A percentile compares a stretch with the other conserved stretches of the same genome.
phyloP scores from a whole-genome alignment of 1,140 invertebrate species.

The Dolichoris vasculosae region DNA sequence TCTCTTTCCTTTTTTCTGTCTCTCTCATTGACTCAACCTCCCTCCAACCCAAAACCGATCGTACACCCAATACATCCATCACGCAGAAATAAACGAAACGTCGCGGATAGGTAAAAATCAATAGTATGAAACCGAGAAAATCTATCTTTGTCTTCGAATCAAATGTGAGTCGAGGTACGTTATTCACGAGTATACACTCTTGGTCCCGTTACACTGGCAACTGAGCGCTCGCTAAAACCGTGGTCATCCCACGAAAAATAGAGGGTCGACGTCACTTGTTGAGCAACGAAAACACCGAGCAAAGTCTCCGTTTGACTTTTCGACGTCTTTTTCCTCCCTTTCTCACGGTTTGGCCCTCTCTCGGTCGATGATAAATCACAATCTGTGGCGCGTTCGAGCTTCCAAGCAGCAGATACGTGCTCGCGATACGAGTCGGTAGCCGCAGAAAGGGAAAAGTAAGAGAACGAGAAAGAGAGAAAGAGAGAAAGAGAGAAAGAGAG shows the following conservation, averaged over 20 bases:
- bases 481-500: not conserved
- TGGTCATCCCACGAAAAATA: constrained; percentile 22
- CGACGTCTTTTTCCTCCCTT: not conserved
- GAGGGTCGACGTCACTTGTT: constrained; percentile 20
- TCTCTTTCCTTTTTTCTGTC: not conserved
- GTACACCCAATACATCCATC: constrained; percentile 11
- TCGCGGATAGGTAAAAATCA: constrained; percentile 25
- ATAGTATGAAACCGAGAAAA: not conserved
- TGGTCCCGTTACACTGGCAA: no score
- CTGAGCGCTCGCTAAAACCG: not conserved
- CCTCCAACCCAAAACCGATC: not conserved
- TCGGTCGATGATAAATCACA: constrained; percentile 39
- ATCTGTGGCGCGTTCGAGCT: constrained; percentile 22
- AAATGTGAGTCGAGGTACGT: not conserved
- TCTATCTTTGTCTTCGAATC: not conserved
- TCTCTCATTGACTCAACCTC: not conserved
- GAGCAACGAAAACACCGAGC: not conserved
- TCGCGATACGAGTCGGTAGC: constrained; percentile 45
- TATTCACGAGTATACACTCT: not conserved
- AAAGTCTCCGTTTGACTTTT: not conserved
- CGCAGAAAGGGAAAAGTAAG: not conserved
- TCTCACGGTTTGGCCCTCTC: constrained; percentile 21
- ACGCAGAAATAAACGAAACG: constrained; percentile 15
- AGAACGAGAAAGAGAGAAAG: not conserved
- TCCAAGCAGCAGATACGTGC: constrained; percentile 31